phyloP scores from a whole-genome alignment of 1,140 invertebrate genomes.

The Homarus americanus region DNA sequence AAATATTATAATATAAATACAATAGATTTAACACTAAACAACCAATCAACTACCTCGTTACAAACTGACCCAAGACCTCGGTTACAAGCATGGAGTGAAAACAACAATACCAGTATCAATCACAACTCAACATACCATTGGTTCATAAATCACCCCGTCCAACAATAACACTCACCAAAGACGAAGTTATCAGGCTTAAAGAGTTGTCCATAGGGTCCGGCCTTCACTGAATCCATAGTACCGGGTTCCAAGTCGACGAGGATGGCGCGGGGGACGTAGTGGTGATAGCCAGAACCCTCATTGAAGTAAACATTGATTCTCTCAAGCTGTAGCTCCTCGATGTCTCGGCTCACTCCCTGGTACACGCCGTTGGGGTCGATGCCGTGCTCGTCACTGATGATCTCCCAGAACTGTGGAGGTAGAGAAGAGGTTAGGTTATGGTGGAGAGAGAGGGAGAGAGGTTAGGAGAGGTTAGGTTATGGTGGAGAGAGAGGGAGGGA shows the following conservation, averaged over 20 bases:
- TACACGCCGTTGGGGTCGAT: conserved; percentile 54
- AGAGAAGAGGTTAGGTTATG: not conserved
- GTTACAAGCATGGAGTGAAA: too few relatives aligned
- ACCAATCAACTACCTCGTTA: too few relatives aligned
- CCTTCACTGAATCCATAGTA: conserved; percentile 58
- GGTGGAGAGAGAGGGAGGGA: not conserved
- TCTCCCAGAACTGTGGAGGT: conserved; percentile 52
- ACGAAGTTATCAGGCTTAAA: conserved; percentile 60
- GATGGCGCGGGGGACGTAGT: conserved; percentile 58
- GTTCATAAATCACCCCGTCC: not conserved
- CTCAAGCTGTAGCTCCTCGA: conserved; percentile 85
- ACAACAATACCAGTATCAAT: too few relatives aligned
- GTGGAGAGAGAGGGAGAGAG: conserved; percentile 1
- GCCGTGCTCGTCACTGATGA: conserved; percentile 62
- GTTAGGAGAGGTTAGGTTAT: not conserved
- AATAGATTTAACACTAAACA: too few relatives aligned
- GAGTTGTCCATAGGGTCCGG: conserved; percentile 58
- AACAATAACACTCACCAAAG: conserved; percentile 32
- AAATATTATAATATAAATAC: too few relatives aligned
- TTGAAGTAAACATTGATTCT: conserved; percentile 95
- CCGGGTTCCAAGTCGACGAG: conserved; percentile 52
- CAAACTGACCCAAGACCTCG: too few relatives aligned
- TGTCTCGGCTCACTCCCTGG: conserved; percentile 56
- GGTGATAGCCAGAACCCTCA: conserved; percentile 85
- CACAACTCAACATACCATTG: too few relatives aligned